phyloP scores from a whole-genome alignment of 2,113 vertebrate species.

The Cyprinodon tularosa region DNA sequence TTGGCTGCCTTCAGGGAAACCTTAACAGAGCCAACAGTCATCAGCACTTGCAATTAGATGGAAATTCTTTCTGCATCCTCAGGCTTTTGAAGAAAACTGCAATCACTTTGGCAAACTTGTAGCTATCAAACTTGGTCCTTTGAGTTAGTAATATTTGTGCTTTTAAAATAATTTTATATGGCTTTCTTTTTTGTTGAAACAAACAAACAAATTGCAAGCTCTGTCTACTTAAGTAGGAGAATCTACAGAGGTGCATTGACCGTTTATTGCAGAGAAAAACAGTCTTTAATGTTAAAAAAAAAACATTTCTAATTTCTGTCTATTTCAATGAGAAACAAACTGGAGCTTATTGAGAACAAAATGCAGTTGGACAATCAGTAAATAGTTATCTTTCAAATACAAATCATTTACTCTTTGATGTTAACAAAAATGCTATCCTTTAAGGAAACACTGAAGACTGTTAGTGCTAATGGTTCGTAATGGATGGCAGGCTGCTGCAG shows the following conservation, averaged over 20 bases:
- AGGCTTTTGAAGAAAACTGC: conserved; percentile 17
- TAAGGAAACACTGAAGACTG: conserved; percentile 27
- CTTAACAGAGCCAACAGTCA: conserved; percentile 30
- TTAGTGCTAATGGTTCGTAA: conserved; percentile 55
- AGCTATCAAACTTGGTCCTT: conserved; percentile 10
- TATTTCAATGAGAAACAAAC: conserved; percentile 3
- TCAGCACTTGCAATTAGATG: conserved; percentile 37
- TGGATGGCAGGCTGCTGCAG: conserved; percentile 42
- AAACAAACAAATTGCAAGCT: not conserved
- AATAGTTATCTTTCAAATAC: conserved; percentile 25
- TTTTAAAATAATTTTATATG: conserved; percentile 20
- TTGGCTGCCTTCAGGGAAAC: conserved; percentile 25
- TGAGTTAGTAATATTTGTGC: conserved; percentile 11
- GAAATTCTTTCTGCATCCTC: conserved; percentile 5
- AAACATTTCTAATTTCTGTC: conserved; percentile 15
- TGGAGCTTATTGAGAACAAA: conserved; percentile 23
- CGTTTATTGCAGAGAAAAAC: conserved; percentile 23
- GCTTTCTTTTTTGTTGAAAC: not conserved
- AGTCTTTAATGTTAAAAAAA: conserved; percentile 24
- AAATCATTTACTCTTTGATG: conserved; percentile 48
- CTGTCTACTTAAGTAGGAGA: conserved; percentile 3
- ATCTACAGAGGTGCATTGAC: conserved; percentile 10
- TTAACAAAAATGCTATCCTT: conserved; percentile 12
- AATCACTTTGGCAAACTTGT: conserved; percentile 21
- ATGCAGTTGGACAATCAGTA: conserved; percentile 3